Base-by-base conservation (phyloP, 2,113 vertebrate genomes). In the Xyliphius kryptos region DNA sequence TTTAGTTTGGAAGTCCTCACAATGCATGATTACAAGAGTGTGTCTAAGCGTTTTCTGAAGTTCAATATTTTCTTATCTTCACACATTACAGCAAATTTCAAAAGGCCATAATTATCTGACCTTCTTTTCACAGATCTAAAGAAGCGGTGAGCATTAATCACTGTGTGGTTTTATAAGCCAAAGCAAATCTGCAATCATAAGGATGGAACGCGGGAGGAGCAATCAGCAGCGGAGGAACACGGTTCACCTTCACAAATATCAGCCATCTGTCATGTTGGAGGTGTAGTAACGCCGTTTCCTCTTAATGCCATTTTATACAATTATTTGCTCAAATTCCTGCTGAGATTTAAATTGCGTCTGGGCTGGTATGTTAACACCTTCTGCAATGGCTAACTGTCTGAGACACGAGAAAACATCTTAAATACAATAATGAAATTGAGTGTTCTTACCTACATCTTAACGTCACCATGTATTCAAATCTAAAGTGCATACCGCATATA, bases 141-240 rank as follows among this genome's bases (percentile, higher is more conserved):
- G 62, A 64, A 37, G 40, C n/a, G 36, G 46, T 6, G 44, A 43
- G 37, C 50, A 19, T 58, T 66, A 57, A 66, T 57, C 46, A 57
- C 54, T 7, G 11, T 20, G 46, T 57, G 54, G n/a, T 26, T 36
- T 40, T 37, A 49, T 26, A 49, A 58, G 55, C 41, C 51, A 21
- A 66, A 58, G 26, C 55, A 66, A 58, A 58, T 51, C 55, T 66
- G 64, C 46, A 66, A 58, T 51, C 47, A 66, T n/a, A n/a, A n/a
- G n/a, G 64, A 51, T 40, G 21, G 16, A 38, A n/a, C 3, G n/a
- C 61, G 55, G 36, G 51, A 56, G 44, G 26, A 21, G 32, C 46
- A 32, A 64, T 47, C 52, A n/a, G n/a, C n/a, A n/a, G n/a, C 51
- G 59, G 52, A n/a, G 36, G 38, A 58, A 58, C 55, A 32, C 9